These are phyloP conservation scores for Scalopus aquaticus DNA, from an alignment of 2,113 vertebrate species.

Conservation along the genomic window DNA sequence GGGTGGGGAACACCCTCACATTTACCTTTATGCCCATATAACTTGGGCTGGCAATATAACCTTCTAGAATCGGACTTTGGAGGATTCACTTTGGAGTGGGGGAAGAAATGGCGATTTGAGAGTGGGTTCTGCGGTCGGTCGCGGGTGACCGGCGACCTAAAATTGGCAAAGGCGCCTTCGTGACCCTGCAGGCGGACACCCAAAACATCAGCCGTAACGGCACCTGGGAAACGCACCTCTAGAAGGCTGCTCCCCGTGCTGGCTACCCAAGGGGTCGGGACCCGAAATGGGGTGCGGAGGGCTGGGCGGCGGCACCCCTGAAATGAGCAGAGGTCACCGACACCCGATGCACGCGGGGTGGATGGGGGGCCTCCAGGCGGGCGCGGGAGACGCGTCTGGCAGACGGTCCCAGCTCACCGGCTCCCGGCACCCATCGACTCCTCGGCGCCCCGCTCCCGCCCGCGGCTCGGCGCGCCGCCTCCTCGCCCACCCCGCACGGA, in stretches of 20 bases:
- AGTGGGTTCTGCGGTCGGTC: not conserved
- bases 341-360: not conserved
- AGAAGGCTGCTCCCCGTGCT: not conserved
- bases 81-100: not conserved
- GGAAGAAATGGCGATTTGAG: constrained; percentile 30
- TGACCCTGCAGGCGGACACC: not conserved
- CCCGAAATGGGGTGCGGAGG: not conserved
- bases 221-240: not conserved
- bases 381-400: not conserved
- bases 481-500: accelerated
- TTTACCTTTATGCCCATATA: not conserved
- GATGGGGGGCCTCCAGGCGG: not conserved
- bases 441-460: not conserved
- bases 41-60: not conserved
- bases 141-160: not conserved
- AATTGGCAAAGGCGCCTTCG: not conserved
- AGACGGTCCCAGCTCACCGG: not conserved
- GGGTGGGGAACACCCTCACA: not conserved
- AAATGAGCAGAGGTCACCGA: not conserved
- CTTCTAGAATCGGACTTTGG: not conserved
- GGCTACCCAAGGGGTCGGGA: not conserved
- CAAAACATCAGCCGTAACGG: not conserved
- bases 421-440: not conserved
- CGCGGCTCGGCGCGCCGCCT: not conserved
- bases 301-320: not conserved